Evolutionary conservation across 2,888 invertebrate genomes (phyloP).

Genomic region (Eretmocerus hayati): DNA sequence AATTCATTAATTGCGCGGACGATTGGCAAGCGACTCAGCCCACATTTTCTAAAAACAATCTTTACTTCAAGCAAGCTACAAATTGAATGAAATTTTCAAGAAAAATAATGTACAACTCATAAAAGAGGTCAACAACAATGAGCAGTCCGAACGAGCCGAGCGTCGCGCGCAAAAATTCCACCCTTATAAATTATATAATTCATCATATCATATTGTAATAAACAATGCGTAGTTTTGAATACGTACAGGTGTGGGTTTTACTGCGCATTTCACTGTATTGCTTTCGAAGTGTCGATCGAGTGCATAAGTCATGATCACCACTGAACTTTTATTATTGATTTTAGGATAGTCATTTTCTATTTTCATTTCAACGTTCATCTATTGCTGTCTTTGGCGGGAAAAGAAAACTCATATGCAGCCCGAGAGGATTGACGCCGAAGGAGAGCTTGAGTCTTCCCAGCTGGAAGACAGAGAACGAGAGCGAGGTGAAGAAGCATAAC

Average conservation of each 20-base stretch:
- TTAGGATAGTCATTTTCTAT: not conserved
- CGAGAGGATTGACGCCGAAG: not conserved
- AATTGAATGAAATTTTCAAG: not conserved
- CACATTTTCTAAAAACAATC: not conserved
- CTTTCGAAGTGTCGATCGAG: constrained; percentile 20
- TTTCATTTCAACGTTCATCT: not conserved
- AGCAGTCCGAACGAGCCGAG: not conserved
- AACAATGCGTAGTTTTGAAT: constrained; percentile 40
- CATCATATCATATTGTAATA: constrained; percentile 8
- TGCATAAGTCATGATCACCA: constrained; percentile 10
- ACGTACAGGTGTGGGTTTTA: constrained; percentile 38
- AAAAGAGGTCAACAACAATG: not conserved
- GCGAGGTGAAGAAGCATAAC: not conserved
- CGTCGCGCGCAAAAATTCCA: not conserved
- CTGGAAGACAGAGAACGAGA: not conserved
- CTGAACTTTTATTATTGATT: not conserved
- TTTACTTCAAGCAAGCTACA: not conserved
- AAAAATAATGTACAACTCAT: not conserved
- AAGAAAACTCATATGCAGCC: not conserved
- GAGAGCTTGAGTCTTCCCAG: not conserved
- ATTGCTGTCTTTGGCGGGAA: not conserved
- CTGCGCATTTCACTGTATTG: constrained; percentile 30
- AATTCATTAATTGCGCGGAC: constrained; percentile 8
- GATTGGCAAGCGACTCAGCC: constrained; percentile 1
- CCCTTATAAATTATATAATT: not conserved